Evolutionary conservation across 2,888 invertebrate species (phyloP).

Genomic region (Hermaeophaga mercurialis): DNA sequence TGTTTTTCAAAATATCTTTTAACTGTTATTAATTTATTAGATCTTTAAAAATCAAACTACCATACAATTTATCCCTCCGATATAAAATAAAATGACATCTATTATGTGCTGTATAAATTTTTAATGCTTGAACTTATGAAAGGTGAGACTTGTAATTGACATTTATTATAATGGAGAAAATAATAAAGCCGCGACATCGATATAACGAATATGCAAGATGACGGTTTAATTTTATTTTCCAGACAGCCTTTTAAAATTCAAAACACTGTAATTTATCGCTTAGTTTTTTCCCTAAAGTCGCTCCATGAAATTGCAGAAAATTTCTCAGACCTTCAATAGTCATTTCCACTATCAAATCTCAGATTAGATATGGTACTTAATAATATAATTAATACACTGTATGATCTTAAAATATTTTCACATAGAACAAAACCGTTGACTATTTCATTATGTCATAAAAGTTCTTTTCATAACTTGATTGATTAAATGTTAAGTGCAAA

Average conservation of each 20-base stretch:
- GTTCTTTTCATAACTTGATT: no score
- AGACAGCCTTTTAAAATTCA: no score
- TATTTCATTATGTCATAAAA: no score
- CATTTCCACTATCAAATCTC: not conserved
- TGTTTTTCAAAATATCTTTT: no score
- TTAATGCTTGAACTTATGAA: not conserved
- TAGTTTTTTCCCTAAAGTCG: not conserved
- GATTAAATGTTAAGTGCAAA: no score
- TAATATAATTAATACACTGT: not conserved
- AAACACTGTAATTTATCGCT: not conserved
- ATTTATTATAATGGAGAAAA: not conserved
- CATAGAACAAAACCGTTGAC: not conserved
- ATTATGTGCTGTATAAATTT: not conserved
- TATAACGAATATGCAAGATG: not conserved
- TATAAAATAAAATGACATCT: no score
- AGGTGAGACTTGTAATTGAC: not conserved
- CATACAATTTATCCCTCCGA: no score
- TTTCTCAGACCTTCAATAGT: not conserved
- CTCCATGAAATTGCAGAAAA: not conserved
- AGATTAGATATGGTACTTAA: not conserved
- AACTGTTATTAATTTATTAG: no score
- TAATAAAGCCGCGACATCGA: not conserved
- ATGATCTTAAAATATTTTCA: not conserved
- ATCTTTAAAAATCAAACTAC: no score
- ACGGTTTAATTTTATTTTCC: not conserved